Evolutionary conservation across 92 coral and sea anemone genomes (phyloP).

Genomic region (Phenganax subtilis): DNA sequence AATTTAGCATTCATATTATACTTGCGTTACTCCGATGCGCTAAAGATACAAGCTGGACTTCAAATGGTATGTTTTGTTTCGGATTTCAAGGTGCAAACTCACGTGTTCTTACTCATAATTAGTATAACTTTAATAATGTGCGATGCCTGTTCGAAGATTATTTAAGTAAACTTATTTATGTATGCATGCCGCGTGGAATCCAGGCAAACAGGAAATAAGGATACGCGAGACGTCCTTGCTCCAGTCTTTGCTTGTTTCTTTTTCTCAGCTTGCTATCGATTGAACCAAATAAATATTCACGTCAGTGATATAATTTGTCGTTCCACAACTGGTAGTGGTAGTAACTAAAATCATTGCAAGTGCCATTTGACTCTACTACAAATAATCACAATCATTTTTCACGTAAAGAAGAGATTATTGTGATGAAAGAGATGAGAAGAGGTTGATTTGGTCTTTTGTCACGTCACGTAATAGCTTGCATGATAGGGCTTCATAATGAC

Average conservation of each 20-base stretch:
- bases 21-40: too few relatives aligned
- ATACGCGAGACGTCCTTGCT: slow-evolving; percentile 42
- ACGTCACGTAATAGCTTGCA: too few relatives aligned
- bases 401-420: not conserved
- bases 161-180: slow-evolving; percentile 9
- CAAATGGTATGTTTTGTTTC: too few relatives aligned
- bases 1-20: too few relatives aligned
- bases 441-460: not conserved
- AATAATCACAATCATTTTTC: not conserved
- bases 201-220: slow-evolving; percentile 56
- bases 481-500: not conserved
- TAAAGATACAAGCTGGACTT: too few relatives aligned
- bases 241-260: slow-evolving; percentile 44
- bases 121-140: too few relatives aligned
- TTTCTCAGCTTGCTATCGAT: slow-evolving; percentile 20
- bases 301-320: slow-evolving; percentile 32
- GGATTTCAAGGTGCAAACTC: too few relatives aligned
- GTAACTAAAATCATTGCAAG: slow-evolving; percentile 50
- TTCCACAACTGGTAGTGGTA: slow-evolving; percentile 35
- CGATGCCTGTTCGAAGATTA: not conserved
- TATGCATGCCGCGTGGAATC: slow-evolving; percentile 60
- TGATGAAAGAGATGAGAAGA: not conserved
- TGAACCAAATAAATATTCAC: slow-evolving; percentile 16
- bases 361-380: slow-evolving; percentile 41
- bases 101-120: too few relatives aligned